phyloP scores from a whole-genome alignment of 37 sponge, comb jelly and placozoan species.

The Oscarella lobularis region DNA sequence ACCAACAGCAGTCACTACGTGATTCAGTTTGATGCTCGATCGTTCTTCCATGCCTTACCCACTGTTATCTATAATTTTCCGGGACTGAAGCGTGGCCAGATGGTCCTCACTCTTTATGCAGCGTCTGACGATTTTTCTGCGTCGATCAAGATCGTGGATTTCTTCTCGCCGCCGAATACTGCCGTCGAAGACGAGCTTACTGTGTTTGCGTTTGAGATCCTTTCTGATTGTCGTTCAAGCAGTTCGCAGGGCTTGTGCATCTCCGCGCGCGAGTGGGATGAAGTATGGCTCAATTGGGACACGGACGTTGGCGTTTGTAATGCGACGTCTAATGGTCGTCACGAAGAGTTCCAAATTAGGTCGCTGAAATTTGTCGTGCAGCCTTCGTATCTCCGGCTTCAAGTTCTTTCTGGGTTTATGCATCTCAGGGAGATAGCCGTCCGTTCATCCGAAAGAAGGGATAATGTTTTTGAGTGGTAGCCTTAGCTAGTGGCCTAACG shows the following conservation, averaged over 20 bases:
- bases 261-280: neutral
- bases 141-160: neutral
- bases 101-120: neutral
- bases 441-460: too few relatives aligned
- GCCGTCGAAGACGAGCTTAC: neutral
- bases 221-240: neutral
- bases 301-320: neutral
- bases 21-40: neutral
- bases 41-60: neutral
- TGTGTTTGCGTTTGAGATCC: neutral
- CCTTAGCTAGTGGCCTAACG: too few relatives aligned
- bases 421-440: too few relatives aligned
- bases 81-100: neutral
- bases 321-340: neutral
- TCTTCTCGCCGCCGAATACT: neutral
- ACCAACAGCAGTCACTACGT: neutral
- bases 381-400: neutral
- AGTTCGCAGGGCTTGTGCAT: neutral
- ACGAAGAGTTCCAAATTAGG: neutral
- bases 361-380: neutral
- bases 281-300: neutral
- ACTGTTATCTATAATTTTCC: neutral
- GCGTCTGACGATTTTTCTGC: neutral
- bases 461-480: too few relatives aligned
- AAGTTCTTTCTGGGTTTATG: neutral